Percentiles rank a stretch among this genome's conserved stretches.
Evolutionary conservation across 2,797 vertebrate species (phyloP).

Genomic region (Gadopsis marmoratus): DNA sequence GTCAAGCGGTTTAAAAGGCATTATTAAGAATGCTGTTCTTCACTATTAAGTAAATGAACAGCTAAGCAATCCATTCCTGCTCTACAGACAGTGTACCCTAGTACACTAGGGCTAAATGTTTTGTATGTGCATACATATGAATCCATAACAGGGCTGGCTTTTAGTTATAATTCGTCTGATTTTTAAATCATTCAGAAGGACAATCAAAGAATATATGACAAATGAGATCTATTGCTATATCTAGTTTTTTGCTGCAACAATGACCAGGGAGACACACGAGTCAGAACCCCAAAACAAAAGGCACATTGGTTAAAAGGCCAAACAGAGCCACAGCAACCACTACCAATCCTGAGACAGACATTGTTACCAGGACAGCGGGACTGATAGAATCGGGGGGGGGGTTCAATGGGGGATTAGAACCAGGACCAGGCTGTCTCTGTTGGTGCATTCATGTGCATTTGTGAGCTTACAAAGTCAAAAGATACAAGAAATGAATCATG

Average conservation of each 20-base stretch:
- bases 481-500: constrained; percentile 29
- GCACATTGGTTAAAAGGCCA: constrained; percentile 80
- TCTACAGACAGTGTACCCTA: constrained; percentile 14
- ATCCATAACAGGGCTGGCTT: neutral
- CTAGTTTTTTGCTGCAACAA: constrained; percentile 20
- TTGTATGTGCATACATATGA: constrained; percentile 1
- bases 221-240: neutral
- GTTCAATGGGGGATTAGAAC: constrained; percentile 37
- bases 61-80: neutral
- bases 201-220: constrained; percentile 7
- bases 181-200: neutral
- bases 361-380: constrained; percentile 68
- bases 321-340: constrained; percentile 78
- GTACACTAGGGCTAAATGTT: neutral
- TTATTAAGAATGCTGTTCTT: constrained; percentile 7
- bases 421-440: constrained; percentile 40
- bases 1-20: constrained; percentile 13
- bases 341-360: constrained; percentile 75
- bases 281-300: constrained; percentile 69
- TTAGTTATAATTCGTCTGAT: neutral
- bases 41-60: neutral
- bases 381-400: constrained; percentile 35
- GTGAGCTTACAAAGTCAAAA: constrained; percentile 58
- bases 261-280: constrained; percentile 53
- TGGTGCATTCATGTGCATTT: constrained; percentile 73